Base-by-base conservation (phyloP, 2,797 vertebrate genomes). In the Psittacula echo region DNA sequence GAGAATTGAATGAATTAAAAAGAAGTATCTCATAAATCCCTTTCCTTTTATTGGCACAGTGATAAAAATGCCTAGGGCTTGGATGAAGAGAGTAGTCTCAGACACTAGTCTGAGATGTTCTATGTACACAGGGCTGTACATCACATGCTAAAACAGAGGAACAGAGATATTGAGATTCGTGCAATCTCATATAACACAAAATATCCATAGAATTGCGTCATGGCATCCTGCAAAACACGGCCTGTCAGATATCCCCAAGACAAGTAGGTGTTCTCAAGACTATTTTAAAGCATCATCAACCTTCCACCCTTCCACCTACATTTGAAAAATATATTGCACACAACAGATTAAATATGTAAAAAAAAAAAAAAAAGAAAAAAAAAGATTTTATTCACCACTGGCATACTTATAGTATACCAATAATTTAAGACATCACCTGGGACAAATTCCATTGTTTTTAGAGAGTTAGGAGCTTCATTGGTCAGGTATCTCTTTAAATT, bases 1-100 rank as follows among this genome's bases (percentile, higher is more conserved):
- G 97, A 98, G 97, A 98, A 97, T 97, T 98, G 97, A 98, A 98
- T 98, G 98, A 98, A 98, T 98, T 98, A 98, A 98, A 98, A 98
- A 97, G 96, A 96, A 97, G 97, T 95, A 97, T 91, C 96, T 94
- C 97, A 98, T 98, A 98, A 98, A 98, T 98, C 97, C 97, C 94
- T 11, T 97, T 61, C 77, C 90, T 95, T 98, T 98, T 98, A 98
- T 98, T 98, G 98, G 97, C 97, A 98, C 96, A 81, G 89, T 97
- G 97, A 97, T 98, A 98, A 98, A 98, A 97, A 97, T 62, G 97
- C 98, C 97, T 85, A 88, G 32, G 97, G 97, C 98, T 96, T 94
- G 75, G 37, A 85, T 61, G 95, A 85, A 97, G 97, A 97, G 74
- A 93, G 96, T 95, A 96, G 93, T 89, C 91, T 92, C 88, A 97